phyloP scores from a whole-genome alignment of 2,797 vertebrate genomes.

The Crypturellus tataupa region DNA sequence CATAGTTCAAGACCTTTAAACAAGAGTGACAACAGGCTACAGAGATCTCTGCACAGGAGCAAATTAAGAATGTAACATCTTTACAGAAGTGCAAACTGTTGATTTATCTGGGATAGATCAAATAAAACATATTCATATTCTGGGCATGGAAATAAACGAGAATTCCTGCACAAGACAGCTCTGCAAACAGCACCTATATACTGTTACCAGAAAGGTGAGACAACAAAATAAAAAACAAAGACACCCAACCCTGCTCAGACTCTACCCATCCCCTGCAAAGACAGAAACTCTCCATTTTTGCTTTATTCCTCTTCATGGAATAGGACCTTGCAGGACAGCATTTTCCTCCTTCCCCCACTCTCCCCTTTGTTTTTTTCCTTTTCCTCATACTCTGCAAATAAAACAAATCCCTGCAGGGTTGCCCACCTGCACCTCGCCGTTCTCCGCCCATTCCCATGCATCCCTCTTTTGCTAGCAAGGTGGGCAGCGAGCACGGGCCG shows the following conservation, averaged over 20 bases:
- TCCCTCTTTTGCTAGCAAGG: background rate
- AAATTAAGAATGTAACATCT: accelerated
- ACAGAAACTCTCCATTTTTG: background rate
- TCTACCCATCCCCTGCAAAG: background rate
- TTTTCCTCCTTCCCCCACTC: too few relatives aligned
- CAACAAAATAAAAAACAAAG: background rate
- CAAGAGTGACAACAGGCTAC: background rate
- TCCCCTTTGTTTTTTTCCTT: too few relatives aligned
- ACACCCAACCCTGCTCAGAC: background rate
- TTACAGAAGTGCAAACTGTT: background rate
- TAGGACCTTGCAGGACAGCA: background rate
- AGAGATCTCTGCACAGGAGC: background rate
- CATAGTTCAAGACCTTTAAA: background rate
- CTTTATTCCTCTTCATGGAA: background rate
- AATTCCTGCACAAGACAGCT: background rate
- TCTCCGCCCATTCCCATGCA: accelerated
- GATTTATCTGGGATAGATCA: accelerated
- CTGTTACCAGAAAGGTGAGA: background rate
- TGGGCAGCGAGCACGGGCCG: background rate
- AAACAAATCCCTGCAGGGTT: accelerated
- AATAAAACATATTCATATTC: background rate
- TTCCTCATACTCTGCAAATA: accelerated
- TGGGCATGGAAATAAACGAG: background rate
- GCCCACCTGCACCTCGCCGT: accelerated
- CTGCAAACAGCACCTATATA: accelerated